phyloP scores from a whole-genome alignment of 1,140 invertebrate genomes.

The Euura saliciscinereae region DNA sequence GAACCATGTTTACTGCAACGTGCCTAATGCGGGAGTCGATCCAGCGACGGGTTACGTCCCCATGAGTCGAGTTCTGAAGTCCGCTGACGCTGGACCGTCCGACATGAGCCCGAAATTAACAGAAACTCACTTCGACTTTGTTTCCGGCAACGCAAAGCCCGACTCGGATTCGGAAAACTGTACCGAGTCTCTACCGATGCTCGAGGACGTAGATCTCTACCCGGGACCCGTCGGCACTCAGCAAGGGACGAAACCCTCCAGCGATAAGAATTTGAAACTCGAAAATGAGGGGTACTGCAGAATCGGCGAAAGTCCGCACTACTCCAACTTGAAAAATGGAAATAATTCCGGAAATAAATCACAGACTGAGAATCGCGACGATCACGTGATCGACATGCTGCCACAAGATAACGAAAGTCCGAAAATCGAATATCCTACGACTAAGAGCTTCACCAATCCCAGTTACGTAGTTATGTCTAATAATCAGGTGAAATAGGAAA shows the following conservation, averaged over 20 bases:
- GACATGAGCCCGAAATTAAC: conserved; percentile 43
- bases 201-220: conserved; percentile 54
- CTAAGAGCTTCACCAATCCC: conserved; percentile 59
- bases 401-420: conserved; percentile 60
- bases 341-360: conserved; percentile 46
- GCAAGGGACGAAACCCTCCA: conserved; percentile 49
- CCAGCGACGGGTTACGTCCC: conserved; percentile 43
- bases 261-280: conserved; percentile 30
- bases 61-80: conserved; percentile 44
- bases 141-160: conserved; percentile 37
- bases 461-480: conserved; percentile 51
- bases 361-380: conserved; percentile 57
- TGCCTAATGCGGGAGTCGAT: conserved; percentile 22
- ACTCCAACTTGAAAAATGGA: conserved; percentile 4
- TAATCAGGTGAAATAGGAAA: no score
- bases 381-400: conserved; percentile 69
- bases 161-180: conserved; percentile 53
- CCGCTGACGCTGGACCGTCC: conserved; percentile 47
- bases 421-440: conserved; percentile 51
- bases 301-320: conserved; percentile 35
- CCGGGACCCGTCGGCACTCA: conserved; percentile 55
- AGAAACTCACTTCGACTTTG: conserved; percentile 52
- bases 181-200: no score
- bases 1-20: conserved; percentile 62
- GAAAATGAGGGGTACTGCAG: conserved; percentile 48